A percentile compares a stretch with the other conserved stretches of the same genome.
Evolutionary conservation across 2,888 invertebrate species (phyloP).

Genomic region (Copidosoma aretas): DNA sequence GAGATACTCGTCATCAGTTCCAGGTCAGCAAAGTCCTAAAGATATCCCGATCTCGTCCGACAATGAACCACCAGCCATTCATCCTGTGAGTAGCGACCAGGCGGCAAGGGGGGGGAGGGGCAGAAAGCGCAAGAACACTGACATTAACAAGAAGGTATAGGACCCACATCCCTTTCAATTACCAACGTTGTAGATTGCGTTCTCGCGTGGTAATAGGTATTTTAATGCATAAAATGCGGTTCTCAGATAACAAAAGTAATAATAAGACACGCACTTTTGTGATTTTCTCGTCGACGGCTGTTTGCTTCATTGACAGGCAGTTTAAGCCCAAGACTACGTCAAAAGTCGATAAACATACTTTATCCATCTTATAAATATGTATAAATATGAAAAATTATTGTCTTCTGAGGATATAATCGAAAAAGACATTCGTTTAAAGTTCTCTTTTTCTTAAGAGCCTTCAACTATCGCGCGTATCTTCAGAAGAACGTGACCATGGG

Average conservation of each 20-base stretch:
- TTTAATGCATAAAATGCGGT: conserved; percentile 2
- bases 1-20: conserved; percentile 64
- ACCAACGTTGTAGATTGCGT: conserved; percentile 57
- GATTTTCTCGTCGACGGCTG: conserved; percentile 39
- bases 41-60: conserved; percentile 53
- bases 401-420: conserved; percentile 26
- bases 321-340: conserved; percentile 32
- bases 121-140: conserved; percentile 63
- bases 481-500: conserved; percentile 32
- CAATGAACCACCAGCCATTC: conserved; percentile 59
- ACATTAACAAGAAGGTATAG: conserved; percentile 63
- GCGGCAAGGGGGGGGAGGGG: conserved; percentile 62
- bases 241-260: conserved; percentile 9
- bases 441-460: conserved; percentile 27
- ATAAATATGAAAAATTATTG: conserved; percentile 12
- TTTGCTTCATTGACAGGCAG: conserved; percentile 36
- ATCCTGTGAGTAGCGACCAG: conserved; percentile 64
- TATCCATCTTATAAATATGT: background rate
- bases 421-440: conserved; percentile 15
- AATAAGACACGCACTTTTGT: conserved; percentile 18
- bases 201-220: conserved; percentile 47
- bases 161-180: conserved; percentile 61
- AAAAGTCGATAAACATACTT: conserved; percentile 30
- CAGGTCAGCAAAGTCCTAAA: conserved; percentile 55
- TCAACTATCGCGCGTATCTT: conserved; percentile 22